Conservation (phyloP, 2,113 vertebrate genomes). For the Anser brachyrhynchus region DNA sequence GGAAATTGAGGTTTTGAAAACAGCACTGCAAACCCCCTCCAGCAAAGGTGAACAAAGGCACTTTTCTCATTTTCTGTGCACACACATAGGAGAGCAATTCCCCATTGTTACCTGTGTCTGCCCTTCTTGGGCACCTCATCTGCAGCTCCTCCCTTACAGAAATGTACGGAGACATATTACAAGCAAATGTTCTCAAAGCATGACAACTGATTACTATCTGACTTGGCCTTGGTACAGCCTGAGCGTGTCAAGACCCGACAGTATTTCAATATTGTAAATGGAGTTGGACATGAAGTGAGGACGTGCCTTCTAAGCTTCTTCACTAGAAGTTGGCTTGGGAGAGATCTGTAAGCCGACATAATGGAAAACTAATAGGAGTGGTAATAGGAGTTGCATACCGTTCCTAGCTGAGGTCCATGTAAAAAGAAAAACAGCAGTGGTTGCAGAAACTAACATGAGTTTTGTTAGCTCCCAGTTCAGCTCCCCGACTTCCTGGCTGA, state of each 20-base stretch:
- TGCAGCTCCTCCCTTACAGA: not conserved
- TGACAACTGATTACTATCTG: conserved; percentile 29
- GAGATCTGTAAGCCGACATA: not conserved
- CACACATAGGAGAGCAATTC: not conserved
- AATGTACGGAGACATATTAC: not conserved
- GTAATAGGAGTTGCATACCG: not conserved
- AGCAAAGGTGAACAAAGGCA: not conserved
- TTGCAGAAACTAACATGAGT: not conserved
- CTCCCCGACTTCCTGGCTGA: not conserved
- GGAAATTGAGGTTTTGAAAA: not conserved
- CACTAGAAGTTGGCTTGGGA: not conserved
- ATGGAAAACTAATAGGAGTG: not conserved
- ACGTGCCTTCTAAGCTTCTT: not conserved
- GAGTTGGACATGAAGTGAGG: not conserved
- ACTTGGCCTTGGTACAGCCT: not conserved
- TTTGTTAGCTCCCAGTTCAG: not conserved
- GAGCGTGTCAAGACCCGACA: conserved; percentile 18
- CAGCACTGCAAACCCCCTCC: not conserved
- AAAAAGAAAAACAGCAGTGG: not conserved
- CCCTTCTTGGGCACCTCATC: not conserved
- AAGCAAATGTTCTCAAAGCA: conserved; percentile 16
- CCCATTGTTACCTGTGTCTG: not conserved
- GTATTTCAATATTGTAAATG: not conserved
- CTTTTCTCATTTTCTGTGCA: not conserved
- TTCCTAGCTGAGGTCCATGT: not conserved